Evolutionary conservation across 2,797 vertebrate genomes (phyloP).

Genomic region (Anomalospiza imberbis): DNA sequence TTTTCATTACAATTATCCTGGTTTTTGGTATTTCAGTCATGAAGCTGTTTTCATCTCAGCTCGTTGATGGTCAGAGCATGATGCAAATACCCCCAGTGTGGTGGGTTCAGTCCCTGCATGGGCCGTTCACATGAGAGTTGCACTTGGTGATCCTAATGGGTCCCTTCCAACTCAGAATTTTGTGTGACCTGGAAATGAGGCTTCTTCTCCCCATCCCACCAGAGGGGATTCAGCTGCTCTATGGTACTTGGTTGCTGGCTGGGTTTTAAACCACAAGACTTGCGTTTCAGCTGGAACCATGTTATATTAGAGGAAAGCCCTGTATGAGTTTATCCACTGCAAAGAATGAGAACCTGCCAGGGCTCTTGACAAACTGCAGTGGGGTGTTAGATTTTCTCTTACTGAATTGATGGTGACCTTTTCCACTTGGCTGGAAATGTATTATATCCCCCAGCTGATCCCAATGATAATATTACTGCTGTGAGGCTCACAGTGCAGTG

Average conservation of each 20-base stretch:
- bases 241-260: background rate
- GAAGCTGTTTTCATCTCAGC: background rate
- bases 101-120: background rate
- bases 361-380: background rate
- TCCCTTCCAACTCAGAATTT: background rate
- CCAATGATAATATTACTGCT: background rate
- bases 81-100: too few species aligned
- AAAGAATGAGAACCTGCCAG: background rate
- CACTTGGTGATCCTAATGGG: too few species aligned
- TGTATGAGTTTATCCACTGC: background rate
- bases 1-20: background rate
- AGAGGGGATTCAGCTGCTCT: background rate
- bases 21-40: fast-evolving
- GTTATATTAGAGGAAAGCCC: background rate
- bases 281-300: background rate
- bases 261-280: background rate
- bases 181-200: background rate
- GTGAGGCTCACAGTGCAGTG: background rate
- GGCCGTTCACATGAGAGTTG: background rate
- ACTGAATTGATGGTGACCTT: background rate
- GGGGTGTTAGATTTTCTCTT: background rate
- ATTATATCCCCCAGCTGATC: background rate
- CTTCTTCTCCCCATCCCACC: background rate
- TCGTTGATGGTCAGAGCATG: background rate
- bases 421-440: background rate